A percentile compares a stretch with the other conserved stretches of the same genome.
Evolutionary conservation across 2,113 vertebrate species (phyloP).

Genomic region (Chrysemys picta): DNA sequence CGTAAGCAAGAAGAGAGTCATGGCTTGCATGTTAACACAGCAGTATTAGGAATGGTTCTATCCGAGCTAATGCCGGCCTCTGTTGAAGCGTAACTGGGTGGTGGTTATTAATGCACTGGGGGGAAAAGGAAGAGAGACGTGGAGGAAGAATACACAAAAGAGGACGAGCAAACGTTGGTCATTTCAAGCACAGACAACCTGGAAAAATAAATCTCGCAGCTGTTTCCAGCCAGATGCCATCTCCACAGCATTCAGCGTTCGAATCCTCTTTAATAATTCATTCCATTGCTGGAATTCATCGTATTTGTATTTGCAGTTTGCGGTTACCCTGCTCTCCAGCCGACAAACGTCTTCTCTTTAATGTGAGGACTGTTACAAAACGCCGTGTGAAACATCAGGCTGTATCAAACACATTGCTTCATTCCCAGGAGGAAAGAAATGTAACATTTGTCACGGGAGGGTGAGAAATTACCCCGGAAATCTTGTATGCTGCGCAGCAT

Average conservation of each 20-base stretch:
- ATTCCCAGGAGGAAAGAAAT: not conserved
- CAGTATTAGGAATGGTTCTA: not conserved
- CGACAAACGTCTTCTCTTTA: not conserved
- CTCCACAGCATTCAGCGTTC: not conserved
- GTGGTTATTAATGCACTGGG: not conserved
- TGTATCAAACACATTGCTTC: not conserved
- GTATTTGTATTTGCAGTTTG: not conserved
- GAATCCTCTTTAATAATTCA: not conserved
- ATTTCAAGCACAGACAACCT: not conserved
- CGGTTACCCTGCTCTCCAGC: fast-evolving
- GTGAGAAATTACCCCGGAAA: not conserved
- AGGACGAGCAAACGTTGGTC: not conserved
- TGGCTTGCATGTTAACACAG: not conserved
- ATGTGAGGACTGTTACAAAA: not conserved
- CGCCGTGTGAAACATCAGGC: not conserved
- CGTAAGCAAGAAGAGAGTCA: not conserved
- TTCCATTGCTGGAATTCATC: not conserved
- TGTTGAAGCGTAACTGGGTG: not conserved
- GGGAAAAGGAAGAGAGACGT: not conserved
- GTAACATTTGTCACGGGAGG: fast-evolving
- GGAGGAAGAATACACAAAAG: not conserved
- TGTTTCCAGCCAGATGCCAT: not conserved
- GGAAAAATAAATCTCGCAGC: not conserved
- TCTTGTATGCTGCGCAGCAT: fast-evolving
- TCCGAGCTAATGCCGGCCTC: not conserved